Percentiles rank a stretch among this genome's conserved stretches.
Evolutionary conservation across 53 echinoderm and acorn worm species (phyloP).

Genomic region (Luidia sarsii): DNA sequence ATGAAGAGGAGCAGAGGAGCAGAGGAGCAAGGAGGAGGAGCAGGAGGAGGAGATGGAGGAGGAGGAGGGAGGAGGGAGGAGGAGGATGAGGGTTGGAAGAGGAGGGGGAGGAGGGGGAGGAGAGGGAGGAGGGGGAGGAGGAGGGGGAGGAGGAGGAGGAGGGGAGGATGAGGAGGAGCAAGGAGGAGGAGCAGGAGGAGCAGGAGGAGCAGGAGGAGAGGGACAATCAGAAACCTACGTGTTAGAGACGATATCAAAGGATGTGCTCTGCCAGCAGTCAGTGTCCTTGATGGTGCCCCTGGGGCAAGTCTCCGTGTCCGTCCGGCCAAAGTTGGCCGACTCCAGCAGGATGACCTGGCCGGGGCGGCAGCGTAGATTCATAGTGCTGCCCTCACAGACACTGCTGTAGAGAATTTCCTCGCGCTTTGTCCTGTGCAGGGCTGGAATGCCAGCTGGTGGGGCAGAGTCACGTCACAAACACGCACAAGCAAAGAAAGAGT

Average conservation of each 20-base stretch:
- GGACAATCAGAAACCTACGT: neutral
- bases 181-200: neutral
- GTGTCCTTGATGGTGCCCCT: slow-evolving; percentile 54
- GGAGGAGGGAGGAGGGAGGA: too few relatives aligned
- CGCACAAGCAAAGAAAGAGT: neutral
- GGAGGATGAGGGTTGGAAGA: too few relatives aligned
- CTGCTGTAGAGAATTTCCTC: slow-evolving; percentile 63
- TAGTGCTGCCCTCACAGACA: slow-evolving; percentile 81
- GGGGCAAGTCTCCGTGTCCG: slow-evolving; percentile 70
- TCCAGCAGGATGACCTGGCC: slow-evolving; percentile 58
- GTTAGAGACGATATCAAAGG: slow-evolving; percentile 72
- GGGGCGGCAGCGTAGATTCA: slow-evolving; percentile 76
- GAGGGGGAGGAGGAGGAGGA: neutral
- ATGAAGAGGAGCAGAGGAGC: too few relatives aligned
- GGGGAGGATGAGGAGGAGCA: too few relatives aligned
- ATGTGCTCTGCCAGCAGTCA: slow-evolving; percentile 37
- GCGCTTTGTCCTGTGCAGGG: neutral
- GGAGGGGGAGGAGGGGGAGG: neutral
- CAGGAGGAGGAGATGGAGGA: too few relatives aligned
- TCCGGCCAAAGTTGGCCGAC: slow-evolving; percentile 82
- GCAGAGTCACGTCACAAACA: neutral
- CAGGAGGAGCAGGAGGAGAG: too few relatives aligned
- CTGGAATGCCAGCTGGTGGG: neutral
- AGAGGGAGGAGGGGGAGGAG: neutral
- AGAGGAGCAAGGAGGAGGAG: too few relatives aligned